Conservation (phyloP, 2,888 invertebrate species). For the Chrysolina haemoptera region DNA sequence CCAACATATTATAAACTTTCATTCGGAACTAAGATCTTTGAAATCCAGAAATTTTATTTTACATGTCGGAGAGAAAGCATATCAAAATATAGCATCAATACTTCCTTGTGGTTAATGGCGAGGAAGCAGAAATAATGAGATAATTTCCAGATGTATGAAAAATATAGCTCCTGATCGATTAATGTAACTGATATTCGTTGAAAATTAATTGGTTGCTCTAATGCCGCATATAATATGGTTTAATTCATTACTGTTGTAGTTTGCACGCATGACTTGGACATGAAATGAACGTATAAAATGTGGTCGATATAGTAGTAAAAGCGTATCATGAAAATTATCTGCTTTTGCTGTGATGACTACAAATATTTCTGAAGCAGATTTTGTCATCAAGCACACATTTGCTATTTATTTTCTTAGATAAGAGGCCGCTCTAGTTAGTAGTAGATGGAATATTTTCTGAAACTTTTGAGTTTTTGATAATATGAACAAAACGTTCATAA, state of each 20-base stretch:
- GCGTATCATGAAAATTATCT: background rate
- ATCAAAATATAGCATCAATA: background rate
- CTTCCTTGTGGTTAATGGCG: background rate
- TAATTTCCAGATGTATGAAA: constrained; percentile 14
- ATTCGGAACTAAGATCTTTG: too few species aligned
- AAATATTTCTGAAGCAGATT: too few species aligned
- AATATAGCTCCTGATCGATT: background rate
- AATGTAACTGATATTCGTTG: constrained; percentile 8
- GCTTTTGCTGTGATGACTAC: too few species aligned
- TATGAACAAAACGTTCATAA: too few species aligned
- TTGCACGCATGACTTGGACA: constrained; percentile 20
- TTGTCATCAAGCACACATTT: too few species aligned
- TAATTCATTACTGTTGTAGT: background rate
- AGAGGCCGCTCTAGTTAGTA: too few species aligned
- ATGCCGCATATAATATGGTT: background rate
- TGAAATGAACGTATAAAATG: background rate
- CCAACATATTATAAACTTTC: too few species aligned
- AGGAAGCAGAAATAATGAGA: background rate
- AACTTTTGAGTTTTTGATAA: too few species aligned
- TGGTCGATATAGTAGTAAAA: constrained; percentile 13
- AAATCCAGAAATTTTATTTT: background rate
- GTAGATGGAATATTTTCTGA: too few species aligned
- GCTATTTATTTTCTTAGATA: too few species aligned
- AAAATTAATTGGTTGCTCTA: background rate
- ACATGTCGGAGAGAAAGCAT: background rate